Conservation (phyloP, 2,888 invertebrate genomes). For the Lydus trimaculatus region DNA sequence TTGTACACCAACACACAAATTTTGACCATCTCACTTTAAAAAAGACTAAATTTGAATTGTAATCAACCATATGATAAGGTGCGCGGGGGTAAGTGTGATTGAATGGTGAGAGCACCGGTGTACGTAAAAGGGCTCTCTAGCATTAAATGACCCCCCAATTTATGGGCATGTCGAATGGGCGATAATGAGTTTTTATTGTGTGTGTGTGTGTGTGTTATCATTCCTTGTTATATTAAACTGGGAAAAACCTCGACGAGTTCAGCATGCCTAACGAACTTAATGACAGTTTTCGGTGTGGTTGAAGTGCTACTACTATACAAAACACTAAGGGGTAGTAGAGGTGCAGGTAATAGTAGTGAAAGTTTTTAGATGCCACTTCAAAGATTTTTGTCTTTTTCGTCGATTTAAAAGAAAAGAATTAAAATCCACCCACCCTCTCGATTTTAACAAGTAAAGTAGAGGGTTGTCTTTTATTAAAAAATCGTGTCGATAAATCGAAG, state of each 20-base stretch:
- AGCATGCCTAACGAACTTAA: slow-evolving; percentile 25
- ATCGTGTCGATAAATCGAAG: slow-evolving; percentile 40
- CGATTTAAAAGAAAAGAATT: background rate
- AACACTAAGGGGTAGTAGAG: background rate
- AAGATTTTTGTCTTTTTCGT: background rate
- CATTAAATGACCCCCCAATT: slow-evolving; percentile 18
- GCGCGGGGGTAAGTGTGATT: background rate
- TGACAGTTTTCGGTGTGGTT: slow-evolving; percentile 5
- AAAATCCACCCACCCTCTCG: background rate
- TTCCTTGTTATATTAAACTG: slow-evolving; percentile 40
- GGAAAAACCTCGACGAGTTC: slow-evolving; percentile 19
- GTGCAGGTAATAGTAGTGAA: background rate
- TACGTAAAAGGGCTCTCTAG: slow-evolving; percentile 5
- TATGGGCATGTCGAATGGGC: slow-evolving; percentile 45
- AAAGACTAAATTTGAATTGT: background rate
- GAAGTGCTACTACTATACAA: background rate
- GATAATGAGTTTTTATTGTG: slow-evolving; percentile 51
- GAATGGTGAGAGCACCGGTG: background rate
- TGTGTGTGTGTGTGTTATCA: too few species aligned
- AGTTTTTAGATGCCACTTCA: background rate
- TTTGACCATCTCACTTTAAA: background rate
- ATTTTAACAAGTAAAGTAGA: background rate
- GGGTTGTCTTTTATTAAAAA: slow-evolving; percentile 44
- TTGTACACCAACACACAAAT: background rate
- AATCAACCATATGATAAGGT: slow-evolving; percentile 3